Base-by-base conservation (phyloP, 2,888 invertebrate species). In the Globia sparganii region DNA sequence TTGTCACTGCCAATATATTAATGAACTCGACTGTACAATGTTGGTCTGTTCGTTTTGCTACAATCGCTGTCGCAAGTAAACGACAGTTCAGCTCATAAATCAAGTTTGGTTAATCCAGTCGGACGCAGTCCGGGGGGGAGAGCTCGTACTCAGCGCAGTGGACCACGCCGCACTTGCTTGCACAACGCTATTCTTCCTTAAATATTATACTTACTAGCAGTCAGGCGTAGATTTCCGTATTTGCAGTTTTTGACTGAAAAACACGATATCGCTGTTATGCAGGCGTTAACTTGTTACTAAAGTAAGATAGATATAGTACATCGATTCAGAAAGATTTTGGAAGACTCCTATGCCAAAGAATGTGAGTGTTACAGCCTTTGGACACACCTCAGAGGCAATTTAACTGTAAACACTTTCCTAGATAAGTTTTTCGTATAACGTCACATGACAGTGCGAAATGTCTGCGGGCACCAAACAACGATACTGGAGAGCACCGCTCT, bases 21-120 rank as follows among this genome's bases (percentile, higher is more conserved):
- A n/a, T n/a, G n/a, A n/a, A n/a, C n/a, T n/a, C n/a, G n/a, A n/a
- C n/a, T n/a, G n/a, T n/a, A n/a, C n/a, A 69, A 77, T 43, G 40
- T 34, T 75, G 46, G 62, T 53, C 71, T 58, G 64, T 78, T 79
- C 78, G 81, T 67, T 86, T 77, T 87, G 83, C 80, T 85, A 73
- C 79, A 69, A 75, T 72, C 73, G 62, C 79, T 90, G 86, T 84
- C 83, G 88, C 84, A 90, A 87, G 75, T 80, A 49, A 77, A 21
- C 34, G 72, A 71, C 77, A 79, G 78, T 73, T 64, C 67, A 84
- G 82, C 40, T 72, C 72, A 84, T 87, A 83, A 84, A 87, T 87
- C 77, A 85, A 80, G 72, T 81, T 83, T 77, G 77, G 70, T 81
- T 85, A 79, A 81, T 80, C 74, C 78, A 80, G 82, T 80, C 59